Base-by-base conservation (phyloP, 2,797 vertebrate species). In the Pempheris klunzingeri region DNA sequence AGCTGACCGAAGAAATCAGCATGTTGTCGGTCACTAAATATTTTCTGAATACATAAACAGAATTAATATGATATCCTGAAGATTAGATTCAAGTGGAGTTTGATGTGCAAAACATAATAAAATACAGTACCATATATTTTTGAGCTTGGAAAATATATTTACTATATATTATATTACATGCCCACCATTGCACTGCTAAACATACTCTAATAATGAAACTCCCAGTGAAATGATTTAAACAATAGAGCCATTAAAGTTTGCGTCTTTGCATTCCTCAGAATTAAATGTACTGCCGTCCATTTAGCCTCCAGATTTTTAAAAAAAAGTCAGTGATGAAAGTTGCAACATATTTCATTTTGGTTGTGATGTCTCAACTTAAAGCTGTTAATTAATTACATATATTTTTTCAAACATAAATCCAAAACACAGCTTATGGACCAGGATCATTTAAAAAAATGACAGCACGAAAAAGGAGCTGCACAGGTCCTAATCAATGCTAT, bases 21-120 rank as follows among this genome's bases (percentile, higher is more conserved):
- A 4, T 0, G 6, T 32, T 32, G 30, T 32, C 6, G 30, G 3
- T 4, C 6, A 32, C 4, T 4, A 3, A 32, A 32, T 6, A 20
- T 30, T 22, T 43, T 24, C 24, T 1, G 9, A 34, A 61, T 32
- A 28, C 2, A 30, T 2, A 2, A 62, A 38, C 34, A 39, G 13
- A 44, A 74, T 7, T 2, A 15, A 38, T 39, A 15, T 11, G 5
- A 46, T 3, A 20, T 57, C 0, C 10, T 2, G 2, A 8, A 47
- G 1, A 47, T 38, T 67, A n/a, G n/a, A n/a, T n/a, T n/a, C n/a
- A n/a, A n/a, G n/a, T n/a, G n/a, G n/a, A n/a, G n/a, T 20, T 14
- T 14, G 7, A 64, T 32, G 24, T 20, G 26, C 10, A 15, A 43
- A 41, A 44, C 44, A 14, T 22, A 4, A 52, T 0, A n/a, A 59